Conservation (phyloP, 2,797 vertebrate species). For the Darevskia mixta region DNA sequence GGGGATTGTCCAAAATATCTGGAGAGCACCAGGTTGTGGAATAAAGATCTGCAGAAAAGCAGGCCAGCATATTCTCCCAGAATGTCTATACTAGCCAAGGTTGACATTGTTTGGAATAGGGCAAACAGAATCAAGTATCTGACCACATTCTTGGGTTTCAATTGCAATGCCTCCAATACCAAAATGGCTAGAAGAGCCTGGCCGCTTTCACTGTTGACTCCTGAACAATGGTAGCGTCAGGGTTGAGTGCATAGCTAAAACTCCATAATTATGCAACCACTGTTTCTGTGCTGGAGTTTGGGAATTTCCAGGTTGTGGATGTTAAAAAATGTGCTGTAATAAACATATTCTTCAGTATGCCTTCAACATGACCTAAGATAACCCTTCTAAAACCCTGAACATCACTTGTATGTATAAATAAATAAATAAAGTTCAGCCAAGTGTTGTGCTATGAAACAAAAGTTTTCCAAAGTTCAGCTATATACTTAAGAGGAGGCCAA, state of each 20-base stretch:
- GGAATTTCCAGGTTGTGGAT: not conserved
- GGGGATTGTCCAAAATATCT: too few species aligned
- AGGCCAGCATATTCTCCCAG: not conserved
- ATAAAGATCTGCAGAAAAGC: not conserved
- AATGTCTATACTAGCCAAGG: not conserved
- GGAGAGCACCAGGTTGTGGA: too few species aligned
- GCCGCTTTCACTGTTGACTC: not conserved
- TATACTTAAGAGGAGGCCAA: not conserved
- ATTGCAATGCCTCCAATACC: too few species aligned
- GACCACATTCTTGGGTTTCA: too few species aligned
- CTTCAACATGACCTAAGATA: not conserved
- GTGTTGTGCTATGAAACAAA: not conserved
- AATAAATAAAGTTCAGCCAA: conserved; percentile 4
- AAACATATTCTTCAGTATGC: not conserved
- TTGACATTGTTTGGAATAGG: not conserved
- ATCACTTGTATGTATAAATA: not conserved
- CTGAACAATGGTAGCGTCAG: not conserved
- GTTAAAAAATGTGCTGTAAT: not conserved
- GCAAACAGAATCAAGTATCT: not conserved
- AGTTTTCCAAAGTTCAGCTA: not conserved
- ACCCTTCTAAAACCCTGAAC: not conserved
- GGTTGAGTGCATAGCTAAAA: not conserved
- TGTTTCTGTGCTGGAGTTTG: not conserved
- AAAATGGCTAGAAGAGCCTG: not conserved
- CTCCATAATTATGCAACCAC: not conserved